Evolutionary conservation across 2,888 invertebrate genomes (phyloP), one percentile per base, ranked within the genome.

Genomic region (Drepana falcataria): DNA sequence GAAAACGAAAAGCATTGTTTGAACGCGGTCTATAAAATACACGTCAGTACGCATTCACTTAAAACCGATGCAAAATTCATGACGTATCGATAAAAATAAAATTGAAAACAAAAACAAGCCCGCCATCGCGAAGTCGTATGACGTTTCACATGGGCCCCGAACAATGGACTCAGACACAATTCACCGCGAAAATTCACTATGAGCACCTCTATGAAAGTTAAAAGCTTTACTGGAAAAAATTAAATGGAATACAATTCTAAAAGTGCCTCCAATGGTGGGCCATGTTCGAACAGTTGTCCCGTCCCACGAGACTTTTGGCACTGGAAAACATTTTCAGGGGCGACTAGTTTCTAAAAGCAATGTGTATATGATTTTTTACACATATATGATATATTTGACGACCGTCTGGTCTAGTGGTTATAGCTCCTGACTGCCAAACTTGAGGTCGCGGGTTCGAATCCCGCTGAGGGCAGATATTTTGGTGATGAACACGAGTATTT

Each of bases 181-280:
- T 76, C 74, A 72, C 79, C 75, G 71, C 75, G 68, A 77, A 82
- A 87, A 81, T 79, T 71, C 73, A 74, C 74, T 80, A 81, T 77
- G 77, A 78, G 77, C 76, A 79, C 75, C 76, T 77, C 74, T 74
- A 83, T 83, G 83, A 87, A 87, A 84, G 85, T 86, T 88, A 87
- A 89, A 87, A 88, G 88, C 87, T 86, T 87, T 87, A 76, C 79
- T 77, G 71, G 71, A 85, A 89, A 88, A 86, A 84, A 84, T 69
- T 75, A 81, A 80, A 73, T 75, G n/a, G 76, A 68, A 73, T 75
- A 79, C 79, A 77, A 73, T 75, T 77, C 71, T 80, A 78, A 85
- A 84, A 84, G 79, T 81, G 73, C 69, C 64, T 66, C 68, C 73
- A 75, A 65, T n/a, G n/a, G n/a, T 75, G 72, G 66, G 65, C 63